Percentiles rank a stretch among this genome's conserved stretches.
Evolutionary conservation across 2,888 invertebrate species (phyloP).

Genomic region (Aphrophora alni): DNA sequence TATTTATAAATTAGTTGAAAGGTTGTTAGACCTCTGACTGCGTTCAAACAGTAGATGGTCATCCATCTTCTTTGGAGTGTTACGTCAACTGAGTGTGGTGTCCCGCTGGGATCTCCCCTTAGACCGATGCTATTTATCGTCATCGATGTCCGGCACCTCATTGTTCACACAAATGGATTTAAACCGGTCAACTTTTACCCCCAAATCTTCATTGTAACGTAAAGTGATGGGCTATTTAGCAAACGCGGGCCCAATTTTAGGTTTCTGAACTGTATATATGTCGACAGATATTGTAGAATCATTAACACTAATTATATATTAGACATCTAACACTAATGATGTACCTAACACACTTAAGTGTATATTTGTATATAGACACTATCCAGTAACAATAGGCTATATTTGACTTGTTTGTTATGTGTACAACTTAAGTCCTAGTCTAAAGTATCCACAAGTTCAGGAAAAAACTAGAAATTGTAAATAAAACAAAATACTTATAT

Average conservation of each 20-base stretch:
- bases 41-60: not conserved
- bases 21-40: conserved; percentile 1
- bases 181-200: not conserved
- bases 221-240: not conserved
- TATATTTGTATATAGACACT: too few species aligned
- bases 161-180: not conserved
- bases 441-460: too few species aligned
- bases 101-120: not conserved
- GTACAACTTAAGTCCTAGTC: too few species aligned
- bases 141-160: conserved; percentile 9
- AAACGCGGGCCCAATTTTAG: not conserved
- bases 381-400: too few species aligned
- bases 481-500: too few species aligned
- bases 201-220: not conserved
- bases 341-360: too few species aligned
- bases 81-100: not conserved
- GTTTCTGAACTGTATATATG: not conserved
- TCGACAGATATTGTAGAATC: not conserved
- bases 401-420: too few species aligned
- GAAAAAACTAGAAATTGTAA: too few species aligned
- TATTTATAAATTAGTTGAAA: not conserved
- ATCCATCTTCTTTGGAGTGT: not conserved
- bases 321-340: too few species aligned
- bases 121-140: not conserved
- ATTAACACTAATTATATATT: not conserved